A percentile compares a stretch with the other conserved stretches of the same genome.
Conservation (phyloP, 1,140 invertebrate genomes). For the Drosophila pachea region DNA sequence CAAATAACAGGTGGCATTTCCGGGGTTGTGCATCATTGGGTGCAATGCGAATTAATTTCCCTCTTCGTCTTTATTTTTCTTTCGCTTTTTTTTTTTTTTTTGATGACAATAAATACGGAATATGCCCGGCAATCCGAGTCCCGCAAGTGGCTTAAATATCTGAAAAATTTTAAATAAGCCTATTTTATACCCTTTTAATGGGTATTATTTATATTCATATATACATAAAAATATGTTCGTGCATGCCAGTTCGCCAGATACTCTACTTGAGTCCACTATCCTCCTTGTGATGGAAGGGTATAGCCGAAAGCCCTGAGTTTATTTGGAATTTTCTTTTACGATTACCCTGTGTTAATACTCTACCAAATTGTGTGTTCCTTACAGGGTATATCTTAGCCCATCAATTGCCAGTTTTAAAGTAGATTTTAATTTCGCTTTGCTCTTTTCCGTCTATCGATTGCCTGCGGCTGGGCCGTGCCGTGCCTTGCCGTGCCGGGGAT, state of each 20-base stretch:
- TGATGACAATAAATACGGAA: conserved; percentile 35
- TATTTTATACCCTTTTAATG: too few relatives aligned
- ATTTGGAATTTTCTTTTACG: too few relatives aligned
- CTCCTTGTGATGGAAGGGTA: too few relatives aligned
- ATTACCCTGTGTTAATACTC: not conserved
- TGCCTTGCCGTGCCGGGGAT: conserved; percentile 28
- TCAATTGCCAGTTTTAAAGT: not conserved
- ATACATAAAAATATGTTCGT: too few relatives aligned
- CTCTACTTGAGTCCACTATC: too few relatives aligned
- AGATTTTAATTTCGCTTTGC: conserved; percentile 47
- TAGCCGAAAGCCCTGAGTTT: too few relatives aligned
- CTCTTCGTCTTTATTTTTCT: not conserved
- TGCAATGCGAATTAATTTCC: conserved; percentile 20
- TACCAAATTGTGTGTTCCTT: not conserved
- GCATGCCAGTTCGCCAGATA: too few relatives aligned
- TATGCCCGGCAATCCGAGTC: conserved; percentile 20
- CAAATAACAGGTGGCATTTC: conserved; percentile 64
- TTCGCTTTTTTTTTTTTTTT: not conserved
- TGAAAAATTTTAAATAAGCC: too few relatives aligned
- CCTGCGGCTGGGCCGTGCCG: conserved; percentile 13
- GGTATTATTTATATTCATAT: too few relatives aligned
- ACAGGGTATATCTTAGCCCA: not conserved
- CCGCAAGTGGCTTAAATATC: conserved; percentile 18
- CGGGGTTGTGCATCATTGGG: conserved; percentile 48
- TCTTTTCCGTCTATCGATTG: conserved; percentile 42